Evolutionary conservation across 1,140 invertebrate species (phyloP), one percentile per base, ranked within the genome.

Genomic region (Trichonephila clavipes): DNA sequence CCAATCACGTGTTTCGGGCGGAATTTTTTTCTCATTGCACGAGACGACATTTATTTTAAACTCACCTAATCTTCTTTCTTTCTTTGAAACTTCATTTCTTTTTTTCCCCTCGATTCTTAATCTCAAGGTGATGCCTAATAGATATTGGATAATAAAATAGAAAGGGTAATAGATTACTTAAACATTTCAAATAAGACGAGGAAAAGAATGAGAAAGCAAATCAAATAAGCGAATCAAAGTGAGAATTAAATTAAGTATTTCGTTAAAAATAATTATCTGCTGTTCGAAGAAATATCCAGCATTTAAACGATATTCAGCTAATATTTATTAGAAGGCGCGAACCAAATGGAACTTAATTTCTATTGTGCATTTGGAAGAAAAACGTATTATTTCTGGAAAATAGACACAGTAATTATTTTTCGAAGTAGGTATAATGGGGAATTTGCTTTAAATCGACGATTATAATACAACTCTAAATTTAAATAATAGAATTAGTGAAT

Each of bases 81-180:
- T 51, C 5, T 61, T 72, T 64, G 5, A 69, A 69, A 69, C 24
- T 69, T 69, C 66, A 69, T 69, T 69, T 69, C 66, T 24, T 24
- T 69, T 21, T 69, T 69, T 12, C 14, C 66, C 3, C 58, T 81
- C 72, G 72, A 24, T 58, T 24, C 72, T 21, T 82, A 34, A 34
- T 64, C 86, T 88, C 18, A 59, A 40, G 89, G 64, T 69, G 40
- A 92, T 85, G n/a, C 61, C 61, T 85, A 66, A 92, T 85, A 92
- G 77, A 77, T 92, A 92, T 58, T 61, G 83, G 83, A 61, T 77
- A 77, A 69, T 92, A 58, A 90, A 90, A 28, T 44, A 61, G 58
- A 86, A 19, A 92, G 16, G 81, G n/a, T 92, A 92, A 92, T 92
- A 85, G 90, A 92, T 92, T 92, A 92, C 69, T 92, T 72, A 92